Conservation (phyloP, 2,113 vertebrate species). For the Dunckerocampus dactyliophorus region DNA sequence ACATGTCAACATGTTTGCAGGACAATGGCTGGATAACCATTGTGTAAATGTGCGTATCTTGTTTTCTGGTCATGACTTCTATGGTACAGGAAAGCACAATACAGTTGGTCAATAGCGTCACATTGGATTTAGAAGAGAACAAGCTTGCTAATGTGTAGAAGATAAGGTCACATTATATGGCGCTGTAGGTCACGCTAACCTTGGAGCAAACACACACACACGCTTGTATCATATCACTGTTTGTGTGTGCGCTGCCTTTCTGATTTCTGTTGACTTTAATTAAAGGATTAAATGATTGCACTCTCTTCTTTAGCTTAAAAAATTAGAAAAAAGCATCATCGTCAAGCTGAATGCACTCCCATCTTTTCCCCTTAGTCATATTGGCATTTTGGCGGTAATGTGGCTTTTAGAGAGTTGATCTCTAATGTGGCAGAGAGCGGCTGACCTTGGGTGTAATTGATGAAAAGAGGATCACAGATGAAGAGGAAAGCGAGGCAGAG, state of each 20-base stretch:
- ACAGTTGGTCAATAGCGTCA: background rate
- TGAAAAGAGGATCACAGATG: constrained; percentile 3
- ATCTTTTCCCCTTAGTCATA: constrained; percentile 10
- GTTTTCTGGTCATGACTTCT: constrained; percentile 7
- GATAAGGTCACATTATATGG: too few species aligned
- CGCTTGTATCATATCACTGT: background rate
- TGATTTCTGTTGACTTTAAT: constrained; percentile 57
- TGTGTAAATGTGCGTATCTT: constrained; percentile 36
- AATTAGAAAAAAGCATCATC: constrained; percentile 27
- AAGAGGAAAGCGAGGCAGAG: constrained; percentile 13
- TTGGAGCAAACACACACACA: constrained; percentile 4
- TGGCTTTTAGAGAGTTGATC: constrained; percentile 16
- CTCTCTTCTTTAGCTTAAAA: constrained; percentile 7
- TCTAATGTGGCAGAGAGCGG: constrained; percentile 15
- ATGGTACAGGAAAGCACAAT: constrained; percentile 7
- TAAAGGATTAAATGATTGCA: constrained; percentile 65
- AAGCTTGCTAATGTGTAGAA: too few species aligned
- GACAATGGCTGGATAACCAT: background rate
- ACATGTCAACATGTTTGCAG: too few species aligned
- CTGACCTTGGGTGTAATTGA: constrained; percentile 27
- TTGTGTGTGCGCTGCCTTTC: constrained; percentile 6
- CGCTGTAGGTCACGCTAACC: too few species aligned
- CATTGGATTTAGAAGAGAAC: background rate
- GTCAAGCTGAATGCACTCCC: constrained; percentile 30
- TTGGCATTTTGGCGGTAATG: constrained; percentile 43